phyloP scores from a whole-genome alignment of 1,140 invertebrate genomes.

The Drosophila willistoni region DNA sequence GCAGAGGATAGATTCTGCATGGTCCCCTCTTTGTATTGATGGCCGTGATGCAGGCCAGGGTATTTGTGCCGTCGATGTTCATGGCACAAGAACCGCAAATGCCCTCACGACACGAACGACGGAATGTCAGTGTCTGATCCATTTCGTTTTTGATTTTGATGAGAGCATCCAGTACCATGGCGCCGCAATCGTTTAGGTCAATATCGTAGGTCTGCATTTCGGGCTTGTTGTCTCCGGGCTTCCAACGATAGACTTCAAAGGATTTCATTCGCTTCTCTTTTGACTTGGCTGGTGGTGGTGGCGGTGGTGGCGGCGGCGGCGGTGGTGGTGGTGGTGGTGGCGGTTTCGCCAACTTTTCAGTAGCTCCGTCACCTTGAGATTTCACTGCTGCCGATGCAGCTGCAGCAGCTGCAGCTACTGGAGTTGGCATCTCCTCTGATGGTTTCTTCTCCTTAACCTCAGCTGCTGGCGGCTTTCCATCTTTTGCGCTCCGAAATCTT shows the following conservation, averaged over 20 bases:
- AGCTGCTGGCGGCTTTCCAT: too few species aligned
- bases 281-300: neutral
- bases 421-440: too few species aligned
- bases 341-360: too few species aligned
- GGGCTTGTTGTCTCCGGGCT: conserved; percentile 94
- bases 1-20: conserved; percentile 91
- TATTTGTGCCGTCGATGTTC: conserved; percentile 98
- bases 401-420: neutral
- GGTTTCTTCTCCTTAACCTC: too few species aligned
- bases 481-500: neutral
- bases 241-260: conserved; percentile 95
- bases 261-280: conserved; percentile 86
- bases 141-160: conserved; percentile 99
- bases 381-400: neutral
- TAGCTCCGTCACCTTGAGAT: too few species aligned
- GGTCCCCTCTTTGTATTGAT: conserved; percentile 61
- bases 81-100: conserved; percentile 99
- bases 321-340: neutral
- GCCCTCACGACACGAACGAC: conserved; percentile 97
- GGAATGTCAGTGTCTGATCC: conserved; percentile 97
- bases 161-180: conserved; percentile 98
- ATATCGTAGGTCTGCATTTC: conserved; percentile 94
- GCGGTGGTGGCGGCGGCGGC: neutral
- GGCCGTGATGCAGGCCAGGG: conserved; percentile 89
- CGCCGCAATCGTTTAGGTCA: conserved; percentile 96